Conservation (phyloP, 2,113 vertebrate genomes). For the Chascanopsetta lugubris region DNA sequence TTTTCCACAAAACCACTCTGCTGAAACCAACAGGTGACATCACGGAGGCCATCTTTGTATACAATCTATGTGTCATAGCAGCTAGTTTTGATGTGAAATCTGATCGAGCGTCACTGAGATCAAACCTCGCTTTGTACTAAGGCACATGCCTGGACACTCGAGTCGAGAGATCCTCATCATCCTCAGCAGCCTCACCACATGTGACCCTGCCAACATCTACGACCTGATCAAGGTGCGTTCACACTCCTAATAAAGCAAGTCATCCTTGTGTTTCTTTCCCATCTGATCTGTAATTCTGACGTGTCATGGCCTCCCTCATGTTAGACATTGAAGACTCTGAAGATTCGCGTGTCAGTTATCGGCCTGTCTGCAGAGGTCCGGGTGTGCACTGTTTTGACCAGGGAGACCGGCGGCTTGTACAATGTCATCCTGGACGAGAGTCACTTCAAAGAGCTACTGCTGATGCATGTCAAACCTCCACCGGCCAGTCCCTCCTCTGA, state of each 20-base stretch:
- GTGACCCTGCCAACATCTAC: constrained; percentile 95
- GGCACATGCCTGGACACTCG: constrained; percentile 97
- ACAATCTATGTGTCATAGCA: too few relatives aligned
- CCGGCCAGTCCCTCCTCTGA: constrained; percentile 91
- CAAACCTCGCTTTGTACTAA: constrained; percentile 55
- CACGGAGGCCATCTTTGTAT: too few relatives aligned
- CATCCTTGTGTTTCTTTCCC: too few relatives aligned
- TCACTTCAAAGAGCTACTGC: constrained; percentile 93
- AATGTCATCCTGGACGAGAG: constrained; percentile 96
- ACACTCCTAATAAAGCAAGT: too few relatives aligned
- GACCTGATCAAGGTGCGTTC: constrained; percentile 91
- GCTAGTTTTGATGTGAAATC: too few relatives aligned
- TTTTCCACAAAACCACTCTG: too few relatives aligned
- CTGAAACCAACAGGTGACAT: too few relatives aligned
- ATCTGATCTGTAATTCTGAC: neutral
- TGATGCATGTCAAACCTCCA: constrained; percentile 92
- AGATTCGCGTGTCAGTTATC: constrained; percentile 95
- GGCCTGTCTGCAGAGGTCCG: constrained; percentile 95
- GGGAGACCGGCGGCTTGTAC: constrained; percentile 93
- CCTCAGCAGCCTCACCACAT: constrained; percentile 97
- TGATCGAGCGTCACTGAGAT: neutral
- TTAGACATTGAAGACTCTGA: constrained; percentile 90
- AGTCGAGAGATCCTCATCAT: constrained; percentile 94
- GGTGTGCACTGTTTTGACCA: constrained; percentile 92
- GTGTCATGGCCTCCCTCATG: neutral